Evolutionary conservation across 2,888 invertebrate genomes (phyloP).

Genomic region (Hesperia comma): DNA sequence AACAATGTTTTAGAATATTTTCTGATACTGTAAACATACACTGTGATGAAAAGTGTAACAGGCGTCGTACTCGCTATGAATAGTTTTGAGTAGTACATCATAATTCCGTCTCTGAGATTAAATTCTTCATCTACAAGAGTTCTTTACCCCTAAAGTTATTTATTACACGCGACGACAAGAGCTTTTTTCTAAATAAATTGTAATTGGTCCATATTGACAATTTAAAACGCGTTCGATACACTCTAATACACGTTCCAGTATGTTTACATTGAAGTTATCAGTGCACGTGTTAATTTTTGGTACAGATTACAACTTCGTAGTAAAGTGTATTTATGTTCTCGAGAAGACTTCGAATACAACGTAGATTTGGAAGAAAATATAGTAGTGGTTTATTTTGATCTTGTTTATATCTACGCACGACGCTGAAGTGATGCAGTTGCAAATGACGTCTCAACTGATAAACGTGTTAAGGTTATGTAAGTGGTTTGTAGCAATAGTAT

Average conservation of each 20-base stretch:
- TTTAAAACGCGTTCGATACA: neutral
- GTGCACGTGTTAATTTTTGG: constrained; percentile 25
- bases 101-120: too few species aligned
- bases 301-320: constrained; percentile 17
- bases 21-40: neutral
- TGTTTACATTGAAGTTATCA: constrained; percentile 21
- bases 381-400: constrained; percentile 23
- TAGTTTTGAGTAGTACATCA: too few species aligned
- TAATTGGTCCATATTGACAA: too few species aligned
- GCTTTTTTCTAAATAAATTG: too few species aligned
- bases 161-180: too few species aligned
- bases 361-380: constrained; percentile 23
- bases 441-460: constrained; percentile 27
- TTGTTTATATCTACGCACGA: constrained; percentile 27
- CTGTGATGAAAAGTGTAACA: too few species aligned
- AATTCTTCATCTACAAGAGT: too few species aligned
- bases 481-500: neutral
- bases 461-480: constrained; percentile 17
- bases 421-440: constrained; percentile 18
- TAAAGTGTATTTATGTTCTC: constrained; percentile 30
- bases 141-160: too few species aligned
- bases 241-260: constrained; percentile 1
- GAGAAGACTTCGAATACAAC: constrained; percentile 19
- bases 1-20: neutral
- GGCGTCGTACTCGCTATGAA: too few species aligned